Conservation (phyloP, 2,888 invertebrate genomes). For the Sinelater perroti region DNA sequence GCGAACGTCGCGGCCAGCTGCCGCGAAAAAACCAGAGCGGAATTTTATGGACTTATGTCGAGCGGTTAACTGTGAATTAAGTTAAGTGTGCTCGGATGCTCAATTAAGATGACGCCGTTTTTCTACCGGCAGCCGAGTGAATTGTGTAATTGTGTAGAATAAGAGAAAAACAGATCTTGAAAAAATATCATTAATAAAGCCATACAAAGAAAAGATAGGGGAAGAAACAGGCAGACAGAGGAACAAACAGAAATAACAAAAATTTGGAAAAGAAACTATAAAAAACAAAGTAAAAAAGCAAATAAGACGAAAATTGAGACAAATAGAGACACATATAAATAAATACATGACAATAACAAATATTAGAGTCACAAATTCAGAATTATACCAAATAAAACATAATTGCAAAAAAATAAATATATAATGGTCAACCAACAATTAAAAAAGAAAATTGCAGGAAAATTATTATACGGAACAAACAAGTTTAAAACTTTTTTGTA, state of each 20-base stretch:
- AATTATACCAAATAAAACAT: background rate
- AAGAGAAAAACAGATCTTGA: no score
- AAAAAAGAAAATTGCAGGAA: no score
- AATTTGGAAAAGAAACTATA: background rate
- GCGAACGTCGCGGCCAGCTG: slow-evolving; percentile 20
- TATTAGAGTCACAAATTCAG: background rate
- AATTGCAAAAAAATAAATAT: background rate
- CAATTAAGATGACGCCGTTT: no score
- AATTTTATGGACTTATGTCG: slow-evolving; percentile 19
- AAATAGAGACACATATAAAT: no score
- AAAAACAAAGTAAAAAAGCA: background rate
- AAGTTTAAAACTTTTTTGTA: no score
- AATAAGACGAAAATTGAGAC: no score
- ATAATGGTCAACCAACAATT: background rate
- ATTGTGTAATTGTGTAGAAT: no score
- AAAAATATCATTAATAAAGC: background rate
- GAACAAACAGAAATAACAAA: background rate
- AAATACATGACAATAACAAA: no score
- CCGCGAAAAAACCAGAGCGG: slow-evolving; percentile 15
- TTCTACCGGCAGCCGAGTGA: no score
- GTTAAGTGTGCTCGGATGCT: no score
- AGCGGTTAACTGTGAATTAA: slow-evolving; percentile 18
- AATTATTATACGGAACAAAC: no score
- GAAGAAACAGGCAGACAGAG: background rate
- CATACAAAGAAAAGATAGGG: background rate